Percentiles rank a stretch among this genome's conserved stretches.
Conservation (phyloP, 2,888 invertebrate genomes). For the Formica aserva region DNA sequence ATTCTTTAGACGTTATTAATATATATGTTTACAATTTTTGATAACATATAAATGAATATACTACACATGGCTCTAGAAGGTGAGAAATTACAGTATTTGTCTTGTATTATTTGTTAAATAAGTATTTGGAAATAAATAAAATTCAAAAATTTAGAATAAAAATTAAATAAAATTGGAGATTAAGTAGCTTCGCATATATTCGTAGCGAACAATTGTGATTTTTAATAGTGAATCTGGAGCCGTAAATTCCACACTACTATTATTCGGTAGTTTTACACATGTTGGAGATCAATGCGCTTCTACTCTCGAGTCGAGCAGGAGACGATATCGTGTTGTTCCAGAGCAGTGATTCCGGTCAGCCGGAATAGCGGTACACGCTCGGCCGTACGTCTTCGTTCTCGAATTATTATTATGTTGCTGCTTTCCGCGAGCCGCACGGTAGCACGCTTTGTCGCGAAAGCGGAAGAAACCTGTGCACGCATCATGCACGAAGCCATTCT, state of each 20-base stretch:
- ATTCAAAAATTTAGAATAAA: background rate
- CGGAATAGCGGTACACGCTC: constrained; percentile 83
- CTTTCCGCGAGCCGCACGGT: constrained; percentile 63
- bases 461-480: constrained; percentile 72
- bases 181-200: background rate
- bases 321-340: constrained; percentile 78
- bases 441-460: constrained; percentile 74
- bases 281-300: constrained; percentile 54
- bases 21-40: background rate
- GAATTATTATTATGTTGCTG: constrained; percentile 73
- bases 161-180: background rate
- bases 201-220: background rate
- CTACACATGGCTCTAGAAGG: background rate
- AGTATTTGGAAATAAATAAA: background rate
- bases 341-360: constrained; percentile 85
- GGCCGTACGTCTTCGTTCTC: constrained; percentile 76
- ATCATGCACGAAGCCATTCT: constrained; percentile 57
- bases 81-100: background rate
- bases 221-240: background rate
- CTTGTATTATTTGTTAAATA: background rate
- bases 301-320: constrained; percentile 42
- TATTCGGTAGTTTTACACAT: background rate
- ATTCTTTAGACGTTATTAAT: background rate
- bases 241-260: background rate
- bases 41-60: background rate